Base-by-base conservation (phyloP, 2,888 invertebrate genomes). In the Clivina fossor region DNA sequence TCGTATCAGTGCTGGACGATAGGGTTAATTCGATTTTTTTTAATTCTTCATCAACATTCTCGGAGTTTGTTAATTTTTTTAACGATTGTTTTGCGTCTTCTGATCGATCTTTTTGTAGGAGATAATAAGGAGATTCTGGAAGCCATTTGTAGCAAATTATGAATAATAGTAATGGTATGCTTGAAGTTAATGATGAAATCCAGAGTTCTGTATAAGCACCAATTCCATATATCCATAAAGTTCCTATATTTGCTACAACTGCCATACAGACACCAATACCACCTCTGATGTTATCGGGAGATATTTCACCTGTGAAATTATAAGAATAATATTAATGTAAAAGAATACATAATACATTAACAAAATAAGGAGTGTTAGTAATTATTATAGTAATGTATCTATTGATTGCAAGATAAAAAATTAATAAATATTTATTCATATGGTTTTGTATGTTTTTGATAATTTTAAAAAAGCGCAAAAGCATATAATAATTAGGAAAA, bases 221-320 rank as follows among this genome's bases (percentile, higher is more conserved):
- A 64, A 79, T 77, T 70, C 78, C 76, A 72, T 78, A 80, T 62
- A 79, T 78, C 68, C 76, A 71, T 68, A 80, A 75, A 69, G 79
- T 78, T 62, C 80, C 80, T 68, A 78, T 69, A 78, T 81, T 78
- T 64, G 77, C 77, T 72, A 77, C 76, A 63, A 79, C 68, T 37
- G 79, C 78, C 63, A 78, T 77, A 60, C 79, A 76, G 18, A 78
- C 77, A 20, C 81, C 81, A 59, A 81, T 76, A 44, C 79, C 78
- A 53, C 51, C 50, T 3, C 57, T 24, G 4, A 57, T 41, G 26
- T 46, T 46, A 30, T 49, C 49, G 3, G 57, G 46, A 15, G 46
- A 11, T 15, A 57, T 57, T 51, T 57, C 57, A 20, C 57, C 51
- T n/a, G n/a, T n/a, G n/a, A n/a, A n/a, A n/a, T n/a, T n/a, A n/a